Conservation (phyloP, 2,113 vertebrate species). For the Arenaria interpres region DNA sequence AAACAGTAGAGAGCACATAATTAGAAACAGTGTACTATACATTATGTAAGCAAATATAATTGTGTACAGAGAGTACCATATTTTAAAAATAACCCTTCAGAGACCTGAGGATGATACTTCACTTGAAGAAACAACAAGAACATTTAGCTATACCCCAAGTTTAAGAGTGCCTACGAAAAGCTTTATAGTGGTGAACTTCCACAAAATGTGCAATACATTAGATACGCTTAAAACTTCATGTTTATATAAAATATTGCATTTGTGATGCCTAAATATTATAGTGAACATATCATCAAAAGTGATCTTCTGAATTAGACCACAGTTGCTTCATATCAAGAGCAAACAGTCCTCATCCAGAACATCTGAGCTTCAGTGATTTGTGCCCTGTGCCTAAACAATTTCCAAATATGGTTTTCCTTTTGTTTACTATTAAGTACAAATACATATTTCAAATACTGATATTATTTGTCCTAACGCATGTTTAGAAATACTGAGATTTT, state of each 20-base stretch:
- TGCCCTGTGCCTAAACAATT: background rate
- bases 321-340: background rate
- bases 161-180: background rate
- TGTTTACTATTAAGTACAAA: background rate
- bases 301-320: background rate
- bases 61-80: background rate
- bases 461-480: background rate
- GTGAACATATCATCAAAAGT: background rate
- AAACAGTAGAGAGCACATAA: background rate
- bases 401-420: background rate
- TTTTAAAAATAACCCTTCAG: background rate
- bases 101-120: background rate
- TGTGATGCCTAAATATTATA: background rate
- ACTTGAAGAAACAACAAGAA: background rate
- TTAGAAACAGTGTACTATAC: background rate
- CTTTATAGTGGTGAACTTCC: background rate
- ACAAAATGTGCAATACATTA: background rate
- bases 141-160: background rate
- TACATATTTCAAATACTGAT: background rate
- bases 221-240: background rate
- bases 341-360: background rate
- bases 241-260: background rate
- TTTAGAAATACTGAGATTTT: background rate
- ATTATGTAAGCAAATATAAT: background rate
- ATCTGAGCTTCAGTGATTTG: background rate